These are phyloP conservation scores for Thunnus albacares DNA, from an alignment of 2,797 vertebrate species.

Conservation along the genomic window DNA sequence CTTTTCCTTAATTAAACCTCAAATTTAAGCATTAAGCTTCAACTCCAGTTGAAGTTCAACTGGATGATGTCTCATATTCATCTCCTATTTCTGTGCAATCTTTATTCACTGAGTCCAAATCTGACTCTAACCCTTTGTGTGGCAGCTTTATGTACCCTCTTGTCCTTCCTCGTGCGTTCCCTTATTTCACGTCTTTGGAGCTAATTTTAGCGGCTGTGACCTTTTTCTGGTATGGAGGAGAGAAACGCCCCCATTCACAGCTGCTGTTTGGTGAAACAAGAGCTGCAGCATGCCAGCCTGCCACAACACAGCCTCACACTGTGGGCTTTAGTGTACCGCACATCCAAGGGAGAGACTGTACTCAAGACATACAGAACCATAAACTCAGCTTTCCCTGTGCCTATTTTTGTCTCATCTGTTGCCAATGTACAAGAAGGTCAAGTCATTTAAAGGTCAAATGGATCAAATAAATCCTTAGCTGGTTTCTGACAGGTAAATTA, in stretches of 20 bases:
- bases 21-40: not conserved
- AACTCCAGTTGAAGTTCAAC: not conserved
- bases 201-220: constrained; percentile 87
- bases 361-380: constrained; percentile 38
- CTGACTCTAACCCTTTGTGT: constrained; percentile 45
- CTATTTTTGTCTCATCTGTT: constrained; percentile 65
- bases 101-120: constrained; percentile 11
- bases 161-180: constrained; percentile 31
- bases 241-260: constrained; percentile 76
- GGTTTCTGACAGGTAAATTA: constrained; percentile 11
- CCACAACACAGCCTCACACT: constrained; percentile 73
- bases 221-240: constrained; percentile 84
- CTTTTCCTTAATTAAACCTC: not conserved
- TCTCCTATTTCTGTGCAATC: not conserved
- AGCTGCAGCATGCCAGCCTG: constrained; percentile 66
- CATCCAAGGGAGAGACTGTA: constrained; percentile 38
- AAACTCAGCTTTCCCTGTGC: constrained; percentile 7
- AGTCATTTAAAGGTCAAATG: constrained; percentile 50
- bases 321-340: constrained; percentile 74
- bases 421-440: not conserved
- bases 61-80: not conserved
- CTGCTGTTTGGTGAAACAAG: constrained; percentile 85
- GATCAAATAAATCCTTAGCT: not conserved
- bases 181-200: constrained; percentile 68
- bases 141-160: constrained; percentile 31